These are phyloP conservation scores for Antennarius striatus DNA, from an alignment of 2,113 vertebrate genomes.

Conservation along the genomic window DNA sequence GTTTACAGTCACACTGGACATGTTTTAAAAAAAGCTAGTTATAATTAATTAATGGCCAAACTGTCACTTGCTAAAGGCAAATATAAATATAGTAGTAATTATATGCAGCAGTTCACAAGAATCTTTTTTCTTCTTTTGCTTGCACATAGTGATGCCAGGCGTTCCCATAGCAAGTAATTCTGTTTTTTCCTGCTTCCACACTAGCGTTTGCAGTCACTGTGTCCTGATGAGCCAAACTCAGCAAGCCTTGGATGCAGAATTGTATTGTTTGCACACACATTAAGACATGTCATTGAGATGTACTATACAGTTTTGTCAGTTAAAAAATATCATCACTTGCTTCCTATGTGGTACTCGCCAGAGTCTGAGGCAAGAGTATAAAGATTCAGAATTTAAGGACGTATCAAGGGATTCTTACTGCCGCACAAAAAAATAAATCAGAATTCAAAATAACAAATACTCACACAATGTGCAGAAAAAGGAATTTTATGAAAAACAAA, in stretches of 20 bases:
- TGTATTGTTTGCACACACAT: too few relatives aligned
- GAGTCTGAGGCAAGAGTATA: too few relatives aligned
- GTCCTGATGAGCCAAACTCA: slow-evolving; percentile 51
- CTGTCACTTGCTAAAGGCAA: slow-evolving; percentile 58
- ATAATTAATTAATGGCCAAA: slow-evolving; percentile 38
- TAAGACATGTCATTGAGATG: too few relatives aligned
- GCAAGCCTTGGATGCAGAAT: slow-evolving; percentile 2
- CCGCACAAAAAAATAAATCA: neutral
- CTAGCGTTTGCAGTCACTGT: slow-evolving; percentile 57
- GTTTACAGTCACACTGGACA: slow-evolving; percentile 34
- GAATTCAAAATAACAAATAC: neutral
- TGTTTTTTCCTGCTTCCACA: slow-evolving; percentile 63
- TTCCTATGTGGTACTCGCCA: neutral
- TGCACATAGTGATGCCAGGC: slow-evolving; percentile 63
- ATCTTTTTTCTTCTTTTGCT: slow-evolving; percentile 48
- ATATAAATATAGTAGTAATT: slow-evolving; percentile 72
- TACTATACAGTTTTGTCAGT: too few relatives aligned
- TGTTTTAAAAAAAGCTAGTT: slow-evolving; percentile 33
- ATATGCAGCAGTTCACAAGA: slow-evolving; percentile 57
- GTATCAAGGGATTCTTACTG: neutral
- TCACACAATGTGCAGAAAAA: neutral
- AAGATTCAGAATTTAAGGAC: slow-evolving; percentile 9
- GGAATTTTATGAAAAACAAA: neutral
- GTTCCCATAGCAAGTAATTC: slow-evolving; percentile 71
- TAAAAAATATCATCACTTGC: neutral